These are phyloP conservation scores for Pristis pectinata DNA, from an alignment of 2,797 vertebrate species.

Conservation along the genomic window DNA sequence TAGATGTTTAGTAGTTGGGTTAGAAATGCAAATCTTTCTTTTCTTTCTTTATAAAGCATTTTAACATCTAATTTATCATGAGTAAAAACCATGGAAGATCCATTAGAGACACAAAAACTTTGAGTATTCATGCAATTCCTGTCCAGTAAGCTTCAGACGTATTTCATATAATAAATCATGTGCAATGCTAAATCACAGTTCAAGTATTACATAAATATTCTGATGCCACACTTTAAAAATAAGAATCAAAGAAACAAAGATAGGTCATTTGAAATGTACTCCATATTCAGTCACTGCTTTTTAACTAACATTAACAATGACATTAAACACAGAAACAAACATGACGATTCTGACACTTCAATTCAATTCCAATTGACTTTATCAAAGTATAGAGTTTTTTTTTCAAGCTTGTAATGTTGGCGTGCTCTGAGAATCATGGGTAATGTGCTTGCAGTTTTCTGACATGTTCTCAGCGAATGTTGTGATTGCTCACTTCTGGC, in stretches of 20 bases:
- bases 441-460: neutral
- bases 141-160: neutral
- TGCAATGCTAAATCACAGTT: neutral
- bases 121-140: neutral
- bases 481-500: neutral
- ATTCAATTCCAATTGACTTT: neutral
- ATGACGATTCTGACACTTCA: neutral
- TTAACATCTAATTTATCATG: neutral
- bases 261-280: neutral
- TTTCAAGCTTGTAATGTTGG: neutral
- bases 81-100: neutral
- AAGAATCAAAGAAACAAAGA: neutral
- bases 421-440: neutral
- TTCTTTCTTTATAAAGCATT: neutral
- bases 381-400: neutral
- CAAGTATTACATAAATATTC: neutral
- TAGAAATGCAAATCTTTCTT: too few species aligned
- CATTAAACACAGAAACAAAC: neutral
- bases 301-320: neutral
- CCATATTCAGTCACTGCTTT: neutral
- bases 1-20: too few species aligned
- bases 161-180: neutral
- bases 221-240: neutral
- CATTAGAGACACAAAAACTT: neutral
- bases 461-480: neutral